phyloP scores from a whole-genome alignment of 2,888 invertebrate genomes.

The Nemurella pictetii region DNA sequence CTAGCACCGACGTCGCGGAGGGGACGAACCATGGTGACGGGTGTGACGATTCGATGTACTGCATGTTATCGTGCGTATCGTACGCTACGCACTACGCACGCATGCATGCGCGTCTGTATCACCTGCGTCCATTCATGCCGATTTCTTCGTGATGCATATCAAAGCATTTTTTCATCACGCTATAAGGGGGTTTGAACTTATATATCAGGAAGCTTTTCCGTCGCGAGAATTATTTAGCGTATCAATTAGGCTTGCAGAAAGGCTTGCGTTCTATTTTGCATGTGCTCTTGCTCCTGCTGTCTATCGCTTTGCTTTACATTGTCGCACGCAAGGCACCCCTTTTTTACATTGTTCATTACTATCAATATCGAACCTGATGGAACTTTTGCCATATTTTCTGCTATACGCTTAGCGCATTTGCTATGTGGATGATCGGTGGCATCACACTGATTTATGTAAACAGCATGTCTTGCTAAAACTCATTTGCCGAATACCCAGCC shows the following conservation, averaged over 20 bases:
- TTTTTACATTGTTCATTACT: no score
- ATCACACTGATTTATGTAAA: no score
- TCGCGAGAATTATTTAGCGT: background rate
- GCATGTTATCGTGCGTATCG: no score
- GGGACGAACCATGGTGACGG: background rate
- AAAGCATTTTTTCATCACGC: background rate
- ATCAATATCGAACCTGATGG: no score
- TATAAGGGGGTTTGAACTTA: background rate
- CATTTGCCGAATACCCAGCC: background rate
- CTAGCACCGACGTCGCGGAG: background rate
- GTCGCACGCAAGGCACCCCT: no score
- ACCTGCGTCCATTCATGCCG: constrained; percentile 36
- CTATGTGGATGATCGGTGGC: no score
- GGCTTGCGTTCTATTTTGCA: background rate
- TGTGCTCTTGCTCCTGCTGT: no score
- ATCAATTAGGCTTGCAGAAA: background rate
- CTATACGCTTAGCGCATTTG: no score
- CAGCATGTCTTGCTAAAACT: background rate
- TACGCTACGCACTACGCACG: background rate
- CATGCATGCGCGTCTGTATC: constrained; percentile 18
- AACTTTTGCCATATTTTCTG: no score
- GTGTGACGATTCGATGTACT: background rate
- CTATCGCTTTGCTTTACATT: no score
- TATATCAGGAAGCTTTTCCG: background rate
- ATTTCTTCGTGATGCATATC: constrained; percentile 3